A percentile compares a stretch with the other conserved stretches of the same genome.
These are phyloP conservation scores for Metellina segmentata DNA, from an alignment of 2,888 invertebrate genomes.

Conservation along the genomic window DNA sequence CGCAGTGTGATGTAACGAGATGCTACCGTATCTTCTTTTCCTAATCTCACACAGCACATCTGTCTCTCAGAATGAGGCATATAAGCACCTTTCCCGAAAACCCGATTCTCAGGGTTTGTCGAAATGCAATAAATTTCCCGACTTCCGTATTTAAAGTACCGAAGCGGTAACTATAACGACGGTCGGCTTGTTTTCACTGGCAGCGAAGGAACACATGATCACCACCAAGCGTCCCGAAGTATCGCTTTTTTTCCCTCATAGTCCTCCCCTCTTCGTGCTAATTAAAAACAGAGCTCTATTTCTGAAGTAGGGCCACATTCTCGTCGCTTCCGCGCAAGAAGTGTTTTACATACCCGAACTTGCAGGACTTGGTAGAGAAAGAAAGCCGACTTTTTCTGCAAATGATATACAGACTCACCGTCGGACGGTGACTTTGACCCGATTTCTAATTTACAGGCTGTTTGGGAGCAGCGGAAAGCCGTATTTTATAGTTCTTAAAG, in stretches of 20 bases:
- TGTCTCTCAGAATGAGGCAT: no score
- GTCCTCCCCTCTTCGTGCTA: constrained; percentile 39
- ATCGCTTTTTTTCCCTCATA: constrained; percentile 34
- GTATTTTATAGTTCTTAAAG: constrained; percentile 47
- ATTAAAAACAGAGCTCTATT: constrained; percentile 65
- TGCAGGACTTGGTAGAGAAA: background rate
- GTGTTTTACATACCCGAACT: constrained; percentile 14
- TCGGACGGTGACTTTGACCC: background rate
- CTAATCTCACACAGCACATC: no score
- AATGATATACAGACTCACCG: no score
- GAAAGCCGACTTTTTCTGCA: background rate
- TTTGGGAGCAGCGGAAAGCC: constrained; percentile 37
- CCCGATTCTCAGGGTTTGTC: background rate
- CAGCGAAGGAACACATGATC: constrained; percentile 36
- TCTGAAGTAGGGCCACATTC: constrained; percentile 10
- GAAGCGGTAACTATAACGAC: constrained; percentile 52
- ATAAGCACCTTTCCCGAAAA: background rate
- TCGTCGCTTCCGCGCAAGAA: constrained; percentile 1
- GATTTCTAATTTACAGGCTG: constrained; percentile 64
- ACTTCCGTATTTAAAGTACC: constrained; percentile 59
- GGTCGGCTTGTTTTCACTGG: constrained; percentile 54
- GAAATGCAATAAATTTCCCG: constrained; percentile 30
- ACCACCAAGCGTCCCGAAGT: constrained; percentile 48
- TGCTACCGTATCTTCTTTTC: no score
- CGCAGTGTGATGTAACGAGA: no score